Evolutionary conservation across 2,888 invertebrate species (phyloP), one percentile per base, ranked within the genome.

Genomic region (Pemphredon lugubris): DNA sequence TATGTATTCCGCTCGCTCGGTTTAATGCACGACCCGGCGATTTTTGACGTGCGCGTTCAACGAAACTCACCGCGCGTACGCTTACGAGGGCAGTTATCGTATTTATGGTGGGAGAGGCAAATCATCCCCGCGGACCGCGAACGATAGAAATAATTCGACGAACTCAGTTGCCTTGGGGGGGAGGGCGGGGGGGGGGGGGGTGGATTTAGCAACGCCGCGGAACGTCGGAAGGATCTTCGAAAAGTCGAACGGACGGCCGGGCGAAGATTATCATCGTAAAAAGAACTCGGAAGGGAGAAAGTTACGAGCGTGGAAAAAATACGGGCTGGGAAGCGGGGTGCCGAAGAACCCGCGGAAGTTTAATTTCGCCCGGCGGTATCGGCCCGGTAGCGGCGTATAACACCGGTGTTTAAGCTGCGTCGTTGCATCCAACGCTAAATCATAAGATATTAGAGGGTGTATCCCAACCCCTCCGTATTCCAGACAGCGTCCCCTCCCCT

Each of bases 401-500:
- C 72, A 69, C 18, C 64, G 70, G 75, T 81, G 83, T 87, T 87
- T 86, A 84, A 87, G 81, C 80, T 68, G 80, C 82, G 82, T 75
- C 79, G 82, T 83, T 83, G 86, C 84, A 86, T 83, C 83, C 81
- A 82, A 84, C 86, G 82, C 85, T 88, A 87, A 88, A 88, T 88
- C 88, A 88, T 86, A 83, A 83, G 86, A 88, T 88, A 88, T 88
- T 88, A 86, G 84, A 84, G 81, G 73, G 81, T 81, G 82, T 76
- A 74, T 47, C 76, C 60, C 63, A 42, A 18, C 44, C n/a, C 26
- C 50, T 72, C 54, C 60, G 69, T 51, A 65, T 59, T 20, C 54
- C 47, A 55, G 58, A 64, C 68, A 74, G 21, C 59, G 21, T 14
- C 57, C 48, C 70, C 64, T 44, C 30, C 45, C 51, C n/a, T 45